Evolutionary conservation across 64 coral and sea anemone species (phyloP), one percentile per base, ranked within the genome.

Genomic region (Anthopleura sola): DNA sequence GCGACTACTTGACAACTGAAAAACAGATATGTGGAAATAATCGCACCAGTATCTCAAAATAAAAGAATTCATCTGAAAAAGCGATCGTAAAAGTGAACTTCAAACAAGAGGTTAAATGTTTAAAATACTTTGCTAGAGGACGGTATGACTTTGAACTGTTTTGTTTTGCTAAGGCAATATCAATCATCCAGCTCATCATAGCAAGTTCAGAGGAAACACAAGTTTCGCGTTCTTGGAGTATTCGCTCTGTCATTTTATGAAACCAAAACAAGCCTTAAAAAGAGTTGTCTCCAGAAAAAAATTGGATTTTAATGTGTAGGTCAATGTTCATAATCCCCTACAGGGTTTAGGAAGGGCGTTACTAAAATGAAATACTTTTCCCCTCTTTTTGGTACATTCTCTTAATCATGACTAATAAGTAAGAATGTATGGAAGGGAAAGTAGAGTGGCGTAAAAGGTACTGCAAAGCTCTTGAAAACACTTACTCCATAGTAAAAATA

Each of bases 161-260:
- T 36, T 71, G 15, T 71, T 71, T 71, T 71, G 66, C 66, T 34
- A 71, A 71, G 66, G 26, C 66, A 71, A 71, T 71, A 71, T 71
- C 66, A 71, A 71, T 71, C 66, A 71, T 31, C 29, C 66, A 71
- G 66, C 7, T 71, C 66, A 71, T 71, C 11, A 71, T 34, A 71
- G 13, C 14, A 71, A 71, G 66, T 71, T 71, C 66, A 34, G 28
- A 62, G 58, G 58, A n/a, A 62, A 62, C 58, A 71, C 11, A 31
- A 28, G 66, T 71, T 71, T 31, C 1, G 66, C 66, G 29, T 71
- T 71, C 66, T 71, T 71, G 24, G 16, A 71, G 29, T 71, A 71
- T 13, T 71, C 13, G 28, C 12, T 31, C 26, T 3, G 24, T 14
- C 31, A 33, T 71, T 14, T 53, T 53, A 34, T 28, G 24, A 29